phyloP scores from a whole-genome alignment of 2,797 vertebrate genomes.

The Triplophysa bombifrons region DNA sequence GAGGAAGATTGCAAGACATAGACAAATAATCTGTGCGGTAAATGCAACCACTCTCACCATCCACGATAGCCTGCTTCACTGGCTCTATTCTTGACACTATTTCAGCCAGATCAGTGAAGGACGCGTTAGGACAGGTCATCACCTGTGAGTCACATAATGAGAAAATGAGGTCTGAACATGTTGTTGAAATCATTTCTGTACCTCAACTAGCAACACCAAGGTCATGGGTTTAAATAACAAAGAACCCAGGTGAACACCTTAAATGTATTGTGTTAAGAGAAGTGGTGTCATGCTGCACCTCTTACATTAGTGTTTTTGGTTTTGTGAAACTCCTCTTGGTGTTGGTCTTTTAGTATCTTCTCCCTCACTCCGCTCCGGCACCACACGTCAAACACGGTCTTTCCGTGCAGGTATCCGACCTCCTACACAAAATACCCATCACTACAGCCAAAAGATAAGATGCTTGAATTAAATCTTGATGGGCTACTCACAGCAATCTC shows the following conservation, averaged over 20 bases:
- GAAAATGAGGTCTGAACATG: neutral
- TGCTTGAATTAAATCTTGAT: neutral
- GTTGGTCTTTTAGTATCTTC: slow-evolving; percentile 89
- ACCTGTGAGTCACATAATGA: slow-evolving; percentile 72
- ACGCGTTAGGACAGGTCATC: slow-evolving; percentile 88
- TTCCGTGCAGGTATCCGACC: slow-evolving; percentile 91
- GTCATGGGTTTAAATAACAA: too few relatives aligned
- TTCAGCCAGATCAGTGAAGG: slow-evolving; percentile 94
- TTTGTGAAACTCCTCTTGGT: slow-evolving; percentile 84
- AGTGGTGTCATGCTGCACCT: slow-evolving; percentile 9
- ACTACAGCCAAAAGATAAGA: neutral
- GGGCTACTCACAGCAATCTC: slow-evolving; percentile 88
- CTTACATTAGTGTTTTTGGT: slow-evolving; percentile 84
- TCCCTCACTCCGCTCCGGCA: slow-evolving; percentile 85
- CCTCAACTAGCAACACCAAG: neutral
- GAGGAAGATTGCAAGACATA: too few relatives aligned
- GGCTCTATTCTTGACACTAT: slow-evolving; percentile 94
- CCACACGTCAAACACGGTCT: slow-evolving; percentile 91
- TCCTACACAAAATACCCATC: slow-evolving; percentile 73
- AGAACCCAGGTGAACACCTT: too few relatives aligned
- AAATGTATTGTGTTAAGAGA: neutral
- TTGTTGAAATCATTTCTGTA: neutral
- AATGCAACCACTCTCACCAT: slow-evolving; percentile 76
- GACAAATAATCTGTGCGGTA: neutral
- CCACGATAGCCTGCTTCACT: slow-evolving; percentile 73